Percentiles rank a stretch among this genome's conserved stretches.
phyloP scores from a whole-genome alignment of 2,888 invertebrate species.

The Drymonia ruficornis region DNA sequence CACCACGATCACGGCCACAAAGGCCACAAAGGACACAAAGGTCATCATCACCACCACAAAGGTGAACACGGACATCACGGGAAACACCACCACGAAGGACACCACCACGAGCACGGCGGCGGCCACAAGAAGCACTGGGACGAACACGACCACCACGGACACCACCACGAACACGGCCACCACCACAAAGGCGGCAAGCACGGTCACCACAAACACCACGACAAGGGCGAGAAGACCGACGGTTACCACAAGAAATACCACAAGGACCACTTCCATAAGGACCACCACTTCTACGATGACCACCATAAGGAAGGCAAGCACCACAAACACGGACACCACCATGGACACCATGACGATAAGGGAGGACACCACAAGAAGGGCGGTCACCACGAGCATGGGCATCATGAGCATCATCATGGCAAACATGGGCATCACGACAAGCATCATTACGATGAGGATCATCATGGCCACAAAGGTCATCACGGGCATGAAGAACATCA shows the following conservation, averaged over 20 bases:
- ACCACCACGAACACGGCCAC: constrained; percentile 76
- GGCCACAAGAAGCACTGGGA: constrained; percentile 77
- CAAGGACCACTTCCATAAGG: constrained; percentile 78
- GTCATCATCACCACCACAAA: constrained; percentile 78
- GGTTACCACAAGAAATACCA: constrained; percentile 81
- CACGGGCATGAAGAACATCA: constrained; percentile 80
- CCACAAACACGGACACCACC: constrained; percentile 76
- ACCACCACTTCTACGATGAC: constrained; percentile 80
- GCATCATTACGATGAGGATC: constrained; percentile 74
- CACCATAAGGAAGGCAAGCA: constrained; percentile 78
- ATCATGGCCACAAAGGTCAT: constrained; percentile 79
- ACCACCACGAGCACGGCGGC: constrained; percentile 75
- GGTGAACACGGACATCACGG: constrained; percentile 75
- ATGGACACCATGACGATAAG: constrained; percentile 74
- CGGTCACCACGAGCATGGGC: constrained; percentile 73
- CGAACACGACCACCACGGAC: constrained; percentile 72
- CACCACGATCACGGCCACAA: constrained; percentile 75
- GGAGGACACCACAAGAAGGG: constrained; percentile 79
- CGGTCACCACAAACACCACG: constrained; percentile 75
- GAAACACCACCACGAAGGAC: constrained; percentile 73
- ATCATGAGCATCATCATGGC: constrained; percentile 77
- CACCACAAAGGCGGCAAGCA: constrained; percentile 78
- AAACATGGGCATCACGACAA: constrained; percentile 78
- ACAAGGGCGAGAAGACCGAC: constrained; percentile 75
- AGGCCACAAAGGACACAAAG: constrained; percentile 77